These are phyloP conservation scores for Gymnarchus niloticus DNA, from an alignment of 2,113 vertebrate genomes.

Conservation along the genomic window DNA sequence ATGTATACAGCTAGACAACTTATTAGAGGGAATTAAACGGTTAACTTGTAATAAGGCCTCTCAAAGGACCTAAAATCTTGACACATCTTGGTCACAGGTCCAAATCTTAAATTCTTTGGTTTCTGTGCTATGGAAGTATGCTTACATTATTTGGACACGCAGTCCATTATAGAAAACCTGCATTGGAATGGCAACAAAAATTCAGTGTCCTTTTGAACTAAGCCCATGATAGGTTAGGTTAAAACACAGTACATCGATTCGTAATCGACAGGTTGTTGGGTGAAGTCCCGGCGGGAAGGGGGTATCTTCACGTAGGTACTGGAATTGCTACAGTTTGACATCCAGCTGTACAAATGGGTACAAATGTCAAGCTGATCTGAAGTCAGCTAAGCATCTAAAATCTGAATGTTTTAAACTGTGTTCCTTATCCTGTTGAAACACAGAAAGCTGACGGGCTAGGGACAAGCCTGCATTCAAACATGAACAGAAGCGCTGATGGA, in stretches of 20 bases:
- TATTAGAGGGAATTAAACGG: not conserved
- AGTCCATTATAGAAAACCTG: constrained; percentile 3
- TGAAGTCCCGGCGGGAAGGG: not conserved
- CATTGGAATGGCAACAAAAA: too few species aligned
- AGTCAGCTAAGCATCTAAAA: too few species aligned
- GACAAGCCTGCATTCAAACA: not conserved
- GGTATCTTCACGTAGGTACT: not conserved
- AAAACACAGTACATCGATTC: not conserved
- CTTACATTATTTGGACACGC: not conserved
- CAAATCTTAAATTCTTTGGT: not conserved
- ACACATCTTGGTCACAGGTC: not conserved
- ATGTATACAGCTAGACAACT: constrained; percentile 1
- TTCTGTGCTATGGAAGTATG: not conserved
- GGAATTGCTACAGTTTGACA: not conserved
- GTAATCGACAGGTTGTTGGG: constrained; percentile 1
- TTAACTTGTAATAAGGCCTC: not conserved
- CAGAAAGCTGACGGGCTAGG: not conserved
- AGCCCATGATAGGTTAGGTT: not conserved
- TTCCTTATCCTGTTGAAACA: not conserved
- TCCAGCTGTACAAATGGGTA: not conserved
- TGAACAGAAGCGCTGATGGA: not conserved
- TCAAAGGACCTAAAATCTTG: not conserved
- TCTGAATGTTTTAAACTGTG: not conserved
- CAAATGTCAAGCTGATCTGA: too few species aligned
- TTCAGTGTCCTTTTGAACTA: too few species aligned